phyloP scores from a whole-genome alignment of 1,140 invertebrate species.

The Brachionus sp. region DNA sequence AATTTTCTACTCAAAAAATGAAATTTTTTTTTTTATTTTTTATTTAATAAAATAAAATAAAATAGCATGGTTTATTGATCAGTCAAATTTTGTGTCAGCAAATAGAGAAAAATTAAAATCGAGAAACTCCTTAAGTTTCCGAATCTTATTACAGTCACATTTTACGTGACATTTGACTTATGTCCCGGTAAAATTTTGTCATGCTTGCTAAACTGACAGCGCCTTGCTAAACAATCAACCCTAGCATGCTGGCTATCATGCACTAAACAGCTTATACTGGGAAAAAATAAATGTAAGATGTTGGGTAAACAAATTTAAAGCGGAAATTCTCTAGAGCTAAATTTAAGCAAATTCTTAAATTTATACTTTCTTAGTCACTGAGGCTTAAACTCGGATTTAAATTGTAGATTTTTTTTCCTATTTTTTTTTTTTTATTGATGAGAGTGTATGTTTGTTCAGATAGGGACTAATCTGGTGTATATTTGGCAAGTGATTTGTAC shows the following conservation, averaged over 20 bases:
- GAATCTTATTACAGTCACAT: constrained; percentile 7
- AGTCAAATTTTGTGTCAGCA: not conserved
- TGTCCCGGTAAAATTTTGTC: not conserved
- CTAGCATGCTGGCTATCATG: not conserved
- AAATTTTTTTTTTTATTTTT: not conserved
- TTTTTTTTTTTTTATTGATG: not conserved
- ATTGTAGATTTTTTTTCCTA: not conserved
- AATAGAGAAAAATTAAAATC: not conserved
- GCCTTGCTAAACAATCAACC: not conserved
- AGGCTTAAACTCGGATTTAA: not conserved
- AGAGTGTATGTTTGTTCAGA: not conserved
- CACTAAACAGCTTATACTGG: not conserved
- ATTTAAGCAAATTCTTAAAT: not conserved
- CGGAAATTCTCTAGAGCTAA: not conserved
- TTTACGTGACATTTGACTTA: constrained; percentile 15
- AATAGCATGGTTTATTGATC: not conserved
- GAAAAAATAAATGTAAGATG: not conserved
- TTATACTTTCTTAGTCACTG: not conserved
- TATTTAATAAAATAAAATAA: not conserved
- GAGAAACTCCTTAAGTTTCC: constrained; percentile 10
- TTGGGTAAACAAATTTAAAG: not conserved
- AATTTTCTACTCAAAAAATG: no score
- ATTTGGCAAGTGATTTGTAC: not conserved
- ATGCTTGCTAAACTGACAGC: constrained; percentile 8
- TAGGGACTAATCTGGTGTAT: not conserved